These are phyloP conservation scores for Pseudomyrmex sp. DNA, from an alignment of 1,140 invertebrate species.

Conservation along the genomic window DNA sequence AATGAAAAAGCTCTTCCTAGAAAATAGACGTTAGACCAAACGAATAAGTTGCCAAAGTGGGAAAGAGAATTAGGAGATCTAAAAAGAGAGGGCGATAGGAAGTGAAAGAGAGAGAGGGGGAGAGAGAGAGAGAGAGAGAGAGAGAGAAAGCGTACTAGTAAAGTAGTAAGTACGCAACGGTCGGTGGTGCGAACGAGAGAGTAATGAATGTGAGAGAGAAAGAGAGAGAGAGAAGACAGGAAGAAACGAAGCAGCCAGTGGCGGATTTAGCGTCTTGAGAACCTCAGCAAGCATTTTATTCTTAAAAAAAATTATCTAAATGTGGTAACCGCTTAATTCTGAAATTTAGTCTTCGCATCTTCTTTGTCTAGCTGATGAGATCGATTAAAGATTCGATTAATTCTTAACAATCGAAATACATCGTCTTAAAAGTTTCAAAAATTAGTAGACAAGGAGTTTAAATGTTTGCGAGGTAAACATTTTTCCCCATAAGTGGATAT, in stretches of 20 bases:
- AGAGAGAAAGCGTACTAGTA: not conserved
- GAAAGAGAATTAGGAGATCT: not conserved
- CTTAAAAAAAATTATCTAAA: not conserved
- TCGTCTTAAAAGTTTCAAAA: not conserved
- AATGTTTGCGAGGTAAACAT: not conserved
- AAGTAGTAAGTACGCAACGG: slow-evolving; percentile 15
- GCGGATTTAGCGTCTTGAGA: not conserved
- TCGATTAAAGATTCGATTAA: not conserved
- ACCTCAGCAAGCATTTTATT: not conserved
- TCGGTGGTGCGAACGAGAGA: slow-evolving; percentile 8
- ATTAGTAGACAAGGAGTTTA: not conserved
- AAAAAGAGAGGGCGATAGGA: not conserved
- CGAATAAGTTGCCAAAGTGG: not conserved
- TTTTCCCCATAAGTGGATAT: not conserved
- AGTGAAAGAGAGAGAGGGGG: not conserved
- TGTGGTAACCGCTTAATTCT: not conserved
- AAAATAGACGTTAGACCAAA: slow-evolving; percentile 38
- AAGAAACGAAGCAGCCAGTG: slow-evolving; percentile 1
- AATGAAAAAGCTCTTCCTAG: slow-evolving; percentile 1
- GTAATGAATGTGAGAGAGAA: not conserved
- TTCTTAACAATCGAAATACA: not conserved
- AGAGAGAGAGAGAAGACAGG: not conserved
- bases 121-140: not conserved
- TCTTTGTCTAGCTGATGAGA: not conserved
- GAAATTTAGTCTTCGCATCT: not conserved